A percentile compares a stretch with the other conserved stretches of the same genome.
Evolutionary conservation across 1,140 invertebrate species (phyloP).

Genomic region (Drosophila navojoa): DNA sequence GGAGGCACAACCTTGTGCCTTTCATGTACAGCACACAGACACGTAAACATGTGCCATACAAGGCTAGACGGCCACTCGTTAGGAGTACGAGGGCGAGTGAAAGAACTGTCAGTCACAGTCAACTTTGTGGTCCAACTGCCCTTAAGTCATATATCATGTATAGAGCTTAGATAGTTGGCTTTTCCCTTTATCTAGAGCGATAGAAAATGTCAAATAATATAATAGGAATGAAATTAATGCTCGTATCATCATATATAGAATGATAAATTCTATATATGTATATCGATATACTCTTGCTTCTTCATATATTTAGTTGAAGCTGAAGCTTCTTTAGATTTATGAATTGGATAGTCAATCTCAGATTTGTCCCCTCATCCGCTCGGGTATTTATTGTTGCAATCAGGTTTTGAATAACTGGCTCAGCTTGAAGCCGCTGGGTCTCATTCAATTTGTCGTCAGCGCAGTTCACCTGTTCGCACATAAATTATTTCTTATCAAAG

Average conservation of each 20-base stretch:
- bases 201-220: too few relatives aligned
- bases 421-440: slow-evolving; percentile 20
- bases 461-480: slow-evolving; percentile 51
- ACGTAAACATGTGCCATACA: not conserved
- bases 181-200: not conserved
- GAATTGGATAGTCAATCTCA: too few relatives aligned
- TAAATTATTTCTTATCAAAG: slow-evolving; percentile 81
- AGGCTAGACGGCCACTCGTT: not conserved
- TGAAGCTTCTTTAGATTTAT: too few relatives aligned
- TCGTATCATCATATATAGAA: too few relatives aligned
- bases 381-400: too few relatives aligned
- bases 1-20: slow-evolving; percentile 73
- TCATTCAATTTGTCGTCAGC: slow-evolving; percentile 56
- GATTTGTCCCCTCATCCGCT: too few relatives aligned
- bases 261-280: too few relatives aligned
- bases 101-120: slow-evolving; percentile 35
- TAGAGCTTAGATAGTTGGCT: not conserved
- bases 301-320: too few relatives aligned
- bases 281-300: too few relatives aligned
- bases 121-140: slow-evolving; percentile 28
- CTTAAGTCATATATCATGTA: slow-evolving; percentile 16
- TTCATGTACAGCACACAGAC: slow-evolving; percentile 41
- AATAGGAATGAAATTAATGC: too few relatives aligned
- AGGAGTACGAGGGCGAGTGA: slow-evolving; percentile 7
- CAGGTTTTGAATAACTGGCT: not conserved